Evolutionary conservation across 1,140 invertebrate genomes (phyloP), one percentile per base, ranked within the genome.

Genomic region (Aphis craccivora): DNA sequence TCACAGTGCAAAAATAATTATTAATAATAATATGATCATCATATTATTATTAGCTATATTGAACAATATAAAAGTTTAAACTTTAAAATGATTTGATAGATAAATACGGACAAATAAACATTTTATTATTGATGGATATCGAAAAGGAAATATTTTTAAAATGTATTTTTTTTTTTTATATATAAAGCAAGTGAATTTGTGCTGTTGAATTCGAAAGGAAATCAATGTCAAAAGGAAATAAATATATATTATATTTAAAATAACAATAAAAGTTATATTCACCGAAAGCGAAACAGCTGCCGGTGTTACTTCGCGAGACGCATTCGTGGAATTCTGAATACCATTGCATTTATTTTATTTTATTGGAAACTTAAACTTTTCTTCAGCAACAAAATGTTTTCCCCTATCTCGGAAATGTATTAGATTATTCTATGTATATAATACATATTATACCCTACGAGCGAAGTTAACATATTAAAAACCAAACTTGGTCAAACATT

Each of bases 401-500:
- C 53, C 55, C 37, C 53, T 55, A 40, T 43, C 48, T 53, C 45
- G 7, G n/a, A 4, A 0, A 89, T 25, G 20, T 53, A 87, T 7
- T 48, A 87, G 25, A 18, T 51, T 48, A 48, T 48, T 88, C 45
- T 35, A 48, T 88, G 48, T 48, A 87, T 88, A 88, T 45, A 48
- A 84, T 51, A 88, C 30, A 88, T 45, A 87, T 43, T 45, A 48
- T 87, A 48, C 84, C 11, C 37, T 11, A 45, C 86, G 45, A 88
- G n/a, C 83, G 53, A 89, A 89, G 87, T 89, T 53, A 90, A 90
- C 88, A 60, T 90, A 90, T 90, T 90, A 90, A 90, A 90, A 90
- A 37, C 25, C 25, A 90, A 90, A 60, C 89, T 89, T 53, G 48
- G 88, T 55, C 89, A 40, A 90, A 90, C 89, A 90, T 60, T 60